Percentiles rank a stretch among this genome's conserved stretches.
Evolutionary conservation across 2,888 invertebrate species (phyloP).

Genomic region (Dicranocentrus wangi): DNA sequence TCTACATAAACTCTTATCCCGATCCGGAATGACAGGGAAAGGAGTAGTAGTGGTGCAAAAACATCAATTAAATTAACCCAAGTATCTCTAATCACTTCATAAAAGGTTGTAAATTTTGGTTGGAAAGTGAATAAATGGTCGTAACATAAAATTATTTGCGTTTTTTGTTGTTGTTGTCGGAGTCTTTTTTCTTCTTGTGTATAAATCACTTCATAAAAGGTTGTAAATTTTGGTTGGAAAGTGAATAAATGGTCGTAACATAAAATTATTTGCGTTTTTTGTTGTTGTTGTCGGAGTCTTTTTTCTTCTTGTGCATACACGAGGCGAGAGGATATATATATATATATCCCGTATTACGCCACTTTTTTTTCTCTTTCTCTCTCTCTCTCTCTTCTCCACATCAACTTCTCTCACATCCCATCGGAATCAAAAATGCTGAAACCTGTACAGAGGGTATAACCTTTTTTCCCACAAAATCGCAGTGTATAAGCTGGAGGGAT

Average conservation of each 20-base stretch:
- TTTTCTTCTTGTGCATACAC: not conserved
- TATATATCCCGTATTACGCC: too few species aligned
- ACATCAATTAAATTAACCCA: slow-evolving; percentile 20
- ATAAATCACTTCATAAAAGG: slow-evolving; percentile 21
- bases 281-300: not conserved
- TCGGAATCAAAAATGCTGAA: too few species aligned
- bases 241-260: not conserved
- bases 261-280: not conserved
- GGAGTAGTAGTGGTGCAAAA: not conserved
- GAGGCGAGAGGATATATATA: too few species aligned
- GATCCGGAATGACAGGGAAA: slow-evolving; percentile 9
- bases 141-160: not conserved
- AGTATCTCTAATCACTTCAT: slow-evolving; percentile 24
- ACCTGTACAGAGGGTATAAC: slow-evolving; percentile 19
- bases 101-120: slow-evolving; percentile 14
- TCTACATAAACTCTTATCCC: too few species aligned
- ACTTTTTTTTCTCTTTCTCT: not conserved
- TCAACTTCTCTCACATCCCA: too few species aligned
- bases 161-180: not conserved
- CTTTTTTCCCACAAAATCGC: slow-evolving; percentile 21
- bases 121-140: not conserved
- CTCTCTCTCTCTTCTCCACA: too few species aligned
- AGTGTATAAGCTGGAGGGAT: slow-evolving; percentile 34
- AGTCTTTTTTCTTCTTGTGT: not conserved
- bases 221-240: not conserved